Percentiles rank a stretch among this genome's conserved stretches.
phyloP scores from a whole-genome alignment of 2,113 vertebrate genomes.

The Acanthochromis polyacanthus region DNA sequence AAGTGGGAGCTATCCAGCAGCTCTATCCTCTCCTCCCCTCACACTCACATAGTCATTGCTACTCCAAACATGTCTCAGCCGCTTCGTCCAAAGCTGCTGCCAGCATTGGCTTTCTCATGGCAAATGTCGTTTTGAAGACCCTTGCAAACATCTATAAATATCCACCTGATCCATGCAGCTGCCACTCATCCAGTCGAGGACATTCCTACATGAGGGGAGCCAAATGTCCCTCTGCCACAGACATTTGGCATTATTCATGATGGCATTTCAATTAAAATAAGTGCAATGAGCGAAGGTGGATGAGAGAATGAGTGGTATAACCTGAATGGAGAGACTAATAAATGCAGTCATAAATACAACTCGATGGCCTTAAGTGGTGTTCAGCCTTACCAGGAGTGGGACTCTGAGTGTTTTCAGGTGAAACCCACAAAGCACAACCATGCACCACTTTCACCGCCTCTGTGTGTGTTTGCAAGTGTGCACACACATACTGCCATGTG shows the following conservation, averaged over 20 bases:
- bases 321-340: conserved; percentile 59
- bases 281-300: conserved; percentile 58
- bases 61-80: conserved; percentile 58
- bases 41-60: conserved; percentile 53
- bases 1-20: conserved; percentile 52
- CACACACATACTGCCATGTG: neutral
- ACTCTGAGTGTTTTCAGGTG: conserved; percentile 20
- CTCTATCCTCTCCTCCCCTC: conserved; percentile 32
- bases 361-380: conserved; percentile 34
- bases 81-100: conserved; percentile 29
- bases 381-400: neutral
- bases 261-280: conserved; percentile 74
- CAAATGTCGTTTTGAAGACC: conserved; percentile 42
- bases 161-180: conserved; percentile 59
- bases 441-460: neutral
- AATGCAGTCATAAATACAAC: conserved; percentile 51
- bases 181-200: conserved; percentile 51
- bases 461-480: conserved; percentile 1
- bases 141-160: conserved; percentile 55
- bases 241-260: conserved; percentile 56
- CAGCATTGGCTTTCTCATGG: conserved; percentile 44
- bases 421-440: conserved; percentile 18
- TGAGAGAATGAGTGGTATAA: conserved; percentile 56
- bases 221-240: conserved; percentile 51
- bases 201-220: conserved; percentile 48